Conservation (phyloP, 2,113 vertebrate species). For the Puntigrus tetrazona region DNA sequence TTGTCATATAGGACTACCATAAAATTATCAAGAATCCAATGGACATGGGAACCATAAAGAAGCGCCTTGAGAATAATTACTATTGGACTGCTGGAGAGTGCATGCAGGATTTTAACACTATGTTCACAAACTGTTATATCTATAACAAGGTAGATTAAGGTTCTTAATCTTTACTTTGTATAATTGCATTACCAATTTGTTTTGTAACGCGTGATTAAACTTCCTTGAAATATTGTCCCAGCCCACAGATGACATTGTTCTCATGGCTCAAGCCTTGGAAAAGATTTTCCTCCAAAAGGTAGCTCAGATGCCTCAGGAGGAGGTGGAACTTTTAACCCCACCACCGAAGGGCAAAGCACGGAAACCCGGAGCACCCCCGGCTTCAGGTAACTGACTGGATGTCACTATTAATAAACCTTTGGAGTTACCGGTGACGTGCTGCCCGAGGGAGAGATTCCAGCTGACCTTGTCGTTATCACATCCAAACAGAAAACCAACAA, state of each 20-base stretch:
- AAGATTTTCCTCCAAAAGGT: slow-evolving; percentile 99
- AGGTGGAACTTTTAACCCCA: slow-evolving; percentile 91
- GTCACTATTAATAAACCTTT: neutral
- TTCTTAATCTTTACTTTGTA: neutral
- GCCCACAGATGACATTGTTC: slow-evolving; percentile 98
- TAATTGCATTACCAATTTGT: neutral
- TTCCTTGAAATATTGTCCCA: slow-evolving; percentile 60
- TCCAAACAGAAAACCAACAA: slow-evolving; percentile 73
- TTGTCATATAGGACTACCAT: slow-evolving; percentile 87
- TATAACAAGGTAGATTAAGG: slow-evolving; percentile 90
- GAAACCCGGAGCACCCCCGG: slow-evolving; percentile 79
- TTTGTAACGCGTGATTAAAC: neutral
- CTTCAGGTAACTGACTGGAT: slow-evolving; percentile 74
- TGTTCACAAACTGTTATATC: slow-evolving; percentile 99
- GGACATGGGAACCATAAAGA: slow-evolving; percentile 99
- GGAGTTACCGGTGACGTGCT: neutral
- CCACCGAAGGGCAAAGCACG: slow-evolving; percentile 94
- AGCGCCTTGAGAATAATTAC: slow-evolving; percentile 94
- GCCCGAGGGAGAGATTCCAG: neutral
- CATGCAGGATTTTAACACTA: slow-evolving; percentile 99
- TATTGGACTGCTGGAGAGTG: slow-evolving; percentile 99
- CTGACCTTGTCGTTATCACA: slow-evolving; percentile 1
- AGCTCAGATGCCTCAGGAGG: slow-evolving; percentile 98
- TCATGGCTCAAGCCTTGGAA: slow-evolving; percentile 98
- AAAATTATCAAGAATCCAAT: slow-evolving; percentile 99